phyloP scores from a whole-genome alignment of 2,113 vertebrate genomes.

The Sakesphorus luctuosus region DNA sequence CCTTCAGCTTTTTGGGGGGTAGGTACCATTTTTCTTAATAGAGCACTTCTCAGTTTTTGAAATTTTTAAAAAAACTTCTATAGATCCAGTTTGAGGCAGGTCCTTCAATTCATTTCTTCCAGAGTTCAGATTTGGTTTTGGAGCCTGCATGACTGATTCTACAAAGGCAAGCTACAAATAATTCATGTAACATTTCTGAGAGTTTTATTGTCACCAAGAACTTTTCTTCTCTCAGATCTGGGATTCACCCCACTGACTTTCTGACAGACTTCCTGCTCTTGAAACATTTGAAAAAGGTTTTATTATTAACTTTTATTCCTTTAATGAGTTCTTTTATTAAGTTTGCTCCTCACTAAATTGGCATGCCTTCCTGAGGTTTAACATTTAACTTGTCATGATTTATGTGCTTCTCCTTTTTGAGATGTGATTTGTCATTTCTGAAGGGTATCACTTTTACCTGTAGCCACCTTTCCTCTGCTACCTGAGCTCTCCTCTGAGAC shows the following conservation, averaged over 20 bases:
- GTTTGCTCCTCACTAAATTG: constrained; percentile 31
- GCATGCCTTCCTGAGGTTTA: constrained; percentile 8
- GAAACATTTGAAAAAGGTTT: constrained; percentile 48
- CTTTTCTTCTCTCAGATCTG: constrained; percentile 1
- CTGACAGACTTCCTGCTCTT: constrained; percentile 35
- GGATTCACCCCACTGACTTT: constrained; percentile 30
- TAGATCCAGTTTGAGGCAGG: neutral
- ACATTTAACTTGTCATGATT: constrained; percentile 24
- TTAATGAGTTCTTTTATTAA: constrained; percentile 35
- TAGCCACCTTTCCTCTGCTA: neutral
- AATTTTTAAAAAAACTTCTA: neutral
- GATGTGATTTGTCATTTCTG: neutral
- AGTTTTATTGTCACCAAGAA: constrained; percentile 8
- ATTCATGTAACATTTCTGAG: neutral
- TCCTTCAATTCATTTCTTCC: neutral
- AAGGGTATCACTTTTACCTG: neutral
- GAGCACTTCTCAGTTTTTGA: neutral
- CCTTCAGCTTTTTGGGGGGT: neutral
- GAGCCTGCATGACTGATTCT: neutral
- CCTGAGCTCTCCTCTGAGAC: neutral
- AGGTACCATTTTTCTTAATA: neutral
- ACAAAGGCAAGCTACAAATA: neutral
- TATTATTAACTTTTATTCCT: constrained; percentile 49
- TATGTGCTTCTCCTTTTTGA: neutral
- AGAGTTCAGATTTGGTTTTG: neutral